Evolutionary conservation across 2,113 vertebrate genomes (phyloP).

Genomic region (Ictalurus furcatus): DNA sequence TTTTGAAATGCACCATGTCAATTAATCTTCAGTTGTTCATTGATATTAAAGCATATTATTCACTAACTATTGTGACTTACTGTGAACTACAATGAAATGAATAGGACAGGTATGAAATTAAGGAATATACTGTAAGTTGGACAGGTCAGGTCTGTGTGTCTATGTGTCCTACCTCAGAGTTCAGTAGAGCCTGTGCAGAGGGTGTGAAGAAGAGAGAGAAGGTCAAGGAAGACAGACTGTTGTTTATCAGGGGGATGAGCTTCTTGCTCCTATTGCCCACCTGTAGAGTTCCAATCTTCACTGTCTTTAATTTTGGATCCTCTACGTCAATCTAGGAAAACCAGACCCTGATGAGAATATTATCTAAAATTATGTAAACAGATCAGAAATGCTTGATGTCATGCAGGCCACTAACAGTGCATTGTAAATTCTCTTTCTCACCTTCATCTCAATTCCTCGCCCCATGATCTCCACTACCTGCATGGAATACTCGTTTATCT

Average conservation of each 20-base stretch:
- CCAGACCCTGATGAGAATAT: not conserved
- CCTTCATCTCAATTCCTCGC: constrained; percentile 83
- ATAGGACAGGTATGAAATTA: not conserved
- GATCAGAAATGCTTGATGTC: not conserved
- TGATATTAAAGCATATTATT: not conserved
- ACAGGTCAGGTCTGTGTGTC: not conserved
- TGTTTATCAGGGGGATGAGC: constrained; percentile 76
- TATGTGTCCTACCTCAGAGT: constrained; percentile 70
- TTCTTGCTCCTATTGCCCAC: constrained; percentile 75
- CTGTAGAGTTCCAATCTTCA: constrained; percentile 79
- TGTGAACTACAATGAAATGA: not conserved
- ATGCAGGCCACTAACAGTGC: not conserved
- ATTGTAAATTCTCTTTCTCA: constrained; percentile 54
- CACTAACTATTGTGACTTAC: not conserved
- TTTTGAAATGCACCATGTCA: not conserved
- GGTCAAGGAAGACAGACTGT: constrained; percentile 68
- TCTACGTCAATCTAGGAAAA: constrained; percentile 75
- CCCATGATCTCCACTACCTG: constrained; percentile 79
- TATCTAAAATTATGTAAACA: not conserved
- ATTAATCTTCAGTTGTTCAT: not conserved
- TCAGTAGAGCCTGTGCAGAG: constrained; percentile 63
- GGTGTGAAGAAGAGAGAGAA: constrained; percentile 69
- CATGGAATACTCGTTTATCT: constrained; percentile 75
- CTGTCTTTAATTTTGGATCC: constrained; percentile 71
- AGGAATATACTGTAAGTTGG: not conserved